phyloP scores from a whole-genome alignment of 2,797 vertebrate genomes.

The Coilia nasus region DNA sequence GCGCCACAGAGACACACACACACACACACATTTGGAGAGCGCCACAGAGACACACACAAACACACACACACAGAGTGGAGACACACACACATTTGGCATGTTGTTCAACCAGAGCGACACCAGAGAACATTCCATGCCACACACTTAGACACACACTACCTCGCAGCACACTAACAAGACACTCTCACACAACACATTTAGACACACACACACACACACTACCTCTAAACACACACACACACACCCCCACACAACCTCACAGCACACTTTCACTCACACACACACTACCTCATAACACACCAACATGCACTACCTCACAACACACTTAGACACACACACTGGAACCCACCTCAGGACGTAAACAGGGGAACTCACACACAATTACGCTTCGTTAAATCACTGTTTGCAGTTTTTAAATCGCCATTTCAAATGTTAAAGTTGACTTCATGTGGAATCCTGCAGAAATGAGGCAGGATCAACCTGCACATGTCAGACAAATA shows the following conservation, averaged over 20 bases:
- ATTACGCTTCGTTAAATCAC: too few relatives aligned
- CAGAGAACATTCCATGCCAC: conserved; percentile 56
- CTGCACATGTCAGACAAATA: too few relatives aligned
- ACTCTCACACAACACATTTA: too few relatives aligned
- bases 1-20: conserved; percentile 65
- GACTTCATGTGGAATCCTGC: too few relatives aligned
- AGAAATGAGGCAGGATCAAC: too few relatives aligned
- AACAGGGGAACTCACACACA: too few relatives aligned
- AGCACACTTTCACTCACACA: conserved; percentile 1
- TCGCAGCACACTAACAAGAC: not conserved
- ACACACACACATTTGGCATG: not conserved
- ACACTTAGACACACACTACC: conserved; percentile 66
- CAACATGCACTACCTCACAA: not conserved
- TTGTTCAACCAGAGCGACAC: conserved; percentile 69
- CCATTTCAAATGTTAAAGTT: too few relatives aligned
- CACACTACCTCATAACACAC: not conserved
- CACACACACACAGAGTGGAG: too few relatives aligned
- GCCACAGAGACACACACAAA: too few relatives aligned
- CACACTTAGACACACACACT: not conserved
- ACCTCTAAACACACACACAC: not conserved
- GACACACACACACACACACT: too few relatives aligned
- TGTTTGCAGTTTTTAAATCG: too few relatives aligned
- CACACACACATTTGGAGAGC: conserved; percentile 49
- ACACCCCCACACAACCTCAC: not conserved
- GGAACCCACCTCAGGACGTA: too few relatives aligned